Evolutionary conservation across 2,797 vertebrate genomes (phyloP).

Genomic region (Syngnathus acus): DNA sequence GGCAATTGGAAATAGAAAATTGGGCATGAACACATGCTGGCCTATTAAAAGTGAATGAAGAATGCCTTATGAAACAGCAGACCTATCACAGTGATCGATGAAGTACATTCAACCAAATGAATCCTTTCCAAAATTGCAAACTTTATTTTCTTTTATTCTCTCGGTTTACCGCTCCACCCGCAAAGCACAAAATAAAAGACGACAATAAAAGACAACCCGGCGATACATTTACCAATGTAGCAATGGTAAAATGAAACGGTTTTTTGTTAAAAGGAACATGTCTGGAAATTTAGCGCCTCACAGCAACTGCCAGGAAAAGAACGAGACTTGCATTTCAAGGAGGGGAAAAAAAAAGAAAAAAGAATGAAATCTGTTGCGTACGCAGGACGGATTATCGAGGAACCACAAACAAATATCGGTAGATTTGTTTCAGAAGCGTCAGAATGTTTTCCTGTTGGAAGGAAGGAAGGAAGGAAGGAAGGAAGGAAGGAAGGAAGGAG

Average conservation of each 20-base stretch:
- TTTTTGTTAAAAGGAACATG: constrained; percentile 3
- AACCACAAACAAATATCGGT: too few species aligned
- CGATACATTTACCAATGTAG: background rate
- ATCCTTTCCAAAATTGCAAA: constrained; percentile 1
- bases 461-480: background rate
- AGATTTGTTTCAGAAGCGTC: too few species aligned
- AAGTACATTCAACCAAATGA: background rate
- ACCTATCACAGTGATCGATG: background rate
- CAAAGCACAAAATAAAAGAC: background rate
- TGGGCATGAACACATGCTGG: constrained; percentile 19
- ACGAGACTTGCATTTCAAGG: background rate
- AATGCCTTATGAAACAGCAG: background rate
- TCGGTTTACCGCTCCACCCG: background rate
- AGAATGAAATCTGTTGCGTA: constrained; percentile 2
- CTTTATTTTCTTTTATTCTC: background rate
- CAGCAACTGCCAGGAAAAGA: constrained; percentile 2
- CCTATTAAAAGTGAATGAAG: background rate
- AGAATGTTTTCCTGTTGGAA: too few species aligned
- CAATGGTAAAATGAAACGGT: background rate
- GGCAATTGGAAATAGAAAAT: constrained; percentile 2
- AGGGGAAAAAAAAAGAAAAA: too few species aligned
- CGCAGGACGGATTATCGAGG: too few species aligned
- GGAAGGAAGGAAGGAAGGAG: background rate
- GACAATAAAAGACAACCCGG: background rate
- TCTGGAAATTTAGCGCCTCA: constrained; percentile 28